Conservation (phyloP, 92 coral and sea anemone species). For the Zoanthus sansibaricus region DNA sequence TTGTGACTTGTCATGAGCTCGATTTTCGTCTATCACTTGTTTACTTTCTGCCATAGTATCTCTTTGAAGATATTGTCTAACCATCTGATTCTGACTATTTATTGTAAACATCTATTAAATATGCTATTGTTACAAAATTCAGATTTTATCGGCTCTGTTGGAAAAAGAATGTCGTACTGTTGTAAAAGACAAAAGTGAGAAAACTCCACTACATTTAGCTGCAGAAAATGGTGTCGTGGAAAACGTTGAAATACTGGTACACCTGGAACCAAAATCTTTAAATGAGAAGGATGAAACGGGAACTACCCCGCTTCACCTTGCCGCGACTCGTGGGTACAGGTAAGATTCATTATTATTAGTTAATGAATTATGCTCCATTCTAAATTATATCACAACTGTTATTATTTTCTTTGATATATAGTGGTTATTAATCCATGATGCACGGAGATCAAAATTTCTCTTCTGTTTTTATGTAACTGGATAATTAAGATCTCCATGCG, state of each 20-base stretch:
- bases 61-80: too few species aligned
- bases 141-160: conserved; percentile 67
- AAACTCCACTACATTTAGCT: conserved; percentile 77
- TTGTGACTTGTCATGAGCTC: too few species aligned
- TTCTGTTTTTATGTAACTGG: too few species aligned
- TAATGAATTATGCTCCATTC: background rate
- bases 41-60: too few species aligned
- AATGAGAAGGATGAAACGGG: conserved; percentile 63
- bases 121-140: background rate
- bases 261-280: conserved; percentile 37
- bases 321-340: conserved; percentile 74
- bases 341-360: conserved; percentile 21
- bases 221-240: conserved; percentile 68
- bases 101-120: too few species aligned
- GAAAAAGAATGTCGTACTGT: conserved; percentile 6
- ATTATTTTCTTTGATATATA: background rate
- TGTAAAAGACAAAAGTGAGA: conserved; percentile 62
- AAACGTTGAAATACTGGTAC: conserved; percentile 59
- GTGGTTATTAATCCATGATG: too few species aligned
- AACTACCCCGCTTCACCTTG: conserved; percentile 74
- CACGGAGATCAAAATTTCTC: too few species aligned
- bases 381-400: background rate
- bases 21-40: too few species aligned
- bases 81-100: too few species aligned
- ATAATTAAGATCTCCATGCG: too few species aligned